A percentile compares a stretch with the other conserved stretches of the same genome.
phyloP scores from a whole-genome alignment of 1,140 invertebrate genomes.

The Bicyclus anynana region DNA sequence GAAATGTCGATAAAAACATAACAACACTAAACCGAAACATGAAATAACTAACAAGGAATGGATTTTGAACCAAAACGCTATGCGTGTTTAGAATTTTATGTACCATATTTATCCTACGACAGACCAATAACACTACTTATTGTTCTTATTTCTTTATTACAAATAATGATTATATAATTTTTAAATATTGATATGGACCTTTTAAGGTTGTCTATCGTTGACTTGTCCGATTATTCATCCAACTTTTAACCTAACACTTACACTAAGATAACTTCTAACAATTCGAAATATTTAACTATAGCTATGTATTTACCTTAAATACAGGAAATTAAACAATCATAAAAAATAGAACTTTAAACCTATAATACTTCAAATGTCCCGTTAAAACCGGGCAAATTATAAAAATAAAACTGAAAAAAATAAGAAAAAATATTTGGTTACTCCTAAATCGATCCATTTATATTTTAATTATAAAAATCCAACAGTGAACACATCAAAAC shows the following conservation, averaged over 20 bases:
- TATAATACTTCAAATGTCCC: conserved; percentile 71
- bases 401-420: conserved; percentile 29
- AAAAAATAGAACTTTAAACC: conserved; percentile 40
- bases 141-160: conserved; percentile 68
- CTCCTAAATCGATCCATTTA: conserved; percentile 47
- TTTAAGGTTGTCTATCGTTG: conserved; percentile 63
- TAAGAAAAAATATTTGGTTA: conserved; percentile 48
- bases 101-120: conserved; percentile 37
- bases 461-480: conserved; percentile 41
- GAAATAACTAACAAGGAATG: conserved; percentile 23
- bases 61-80: conserved; percentile 51
- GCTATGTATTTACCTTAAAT: conserved; percentile 32
- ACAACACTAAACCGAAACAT: not conserved
- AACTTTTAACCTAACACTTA: conserved; percentile 58
- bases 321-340: conserved; percentile 36
- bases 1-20: not conserved
- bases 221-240: conserved; percentile 43
- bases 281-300: conserved; percentile 55
- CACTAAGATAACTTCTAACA: conserved; percentile 45
- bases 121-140: conserved; percentile 70
- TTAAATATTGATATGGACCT: conserved; percentile 75
- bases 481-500: conserved; percentile 68
- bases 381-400: conserved; percentile 61
- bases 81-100: conserved; percentile 43
- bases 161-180: conserved; percentile 71